Conservation (phyloP, 2,888 invertebrate species). For the Leptopilina drosophilae region DNA sequence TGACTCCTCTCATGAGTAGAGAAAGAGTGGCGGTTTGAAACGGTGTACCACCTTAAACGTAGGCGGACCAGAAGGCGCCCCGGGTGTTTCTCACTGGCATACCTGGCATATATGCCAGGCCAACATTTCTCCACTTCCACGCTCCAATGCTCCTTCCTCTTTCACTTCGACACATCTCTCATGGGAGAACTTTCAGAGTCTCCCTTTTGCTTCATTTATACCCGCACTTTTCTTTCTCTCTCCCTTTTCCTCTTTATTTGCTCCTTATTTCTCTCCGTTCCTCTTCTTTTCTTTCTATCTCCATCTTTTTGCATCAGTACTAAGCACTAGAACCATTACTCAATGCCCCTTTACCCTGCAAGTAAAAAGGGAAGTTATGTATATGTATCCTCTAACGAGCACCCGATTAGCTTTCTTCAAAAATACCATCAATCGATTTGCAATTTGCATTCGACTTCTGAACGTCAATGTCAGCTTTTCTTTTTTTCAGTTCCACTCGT, state of each 20-base stretch:
- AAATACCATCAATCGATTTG: not conserved
- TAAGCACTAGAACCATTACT: not conserved
- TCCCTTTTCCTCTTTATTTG: no score
- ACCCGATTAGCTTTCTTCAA: conserved; percentile 21
- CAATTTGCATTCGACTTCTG: conserved; percentile 21
- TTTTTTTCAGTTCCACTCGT: conserved; percentile 5
- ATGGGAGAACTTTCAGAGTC: not conserved
- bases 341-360: not conserved
- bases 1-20: conserved; percentile 1
- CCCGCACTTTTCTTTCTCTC: no score
- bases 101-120: conserved; percentile 65
- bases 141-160: conserved; percentile 1
- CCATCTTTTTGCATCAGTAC: not conserved
- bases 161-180: conserved; percentile 16
- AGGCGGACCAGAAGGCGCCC: conserved; percentile 70
- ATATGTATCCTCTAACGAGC: conserved; percentile 14
- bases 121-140: conserved; percentile 9
- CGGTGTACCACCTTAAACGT: conserved; percentile 68
- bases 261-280: not conserved
- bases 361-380: no score
- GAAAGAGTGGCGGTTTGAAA: conserved; percentile 49
- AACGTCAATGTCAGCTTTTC: not conserved
- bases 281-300: not conserved
- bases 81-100: conserved; percentile 74
- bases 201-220: not conserved